Base-by-base conservation (phyloP, 2,113 vertebrate species). In the Myotis davidii region DNA sequence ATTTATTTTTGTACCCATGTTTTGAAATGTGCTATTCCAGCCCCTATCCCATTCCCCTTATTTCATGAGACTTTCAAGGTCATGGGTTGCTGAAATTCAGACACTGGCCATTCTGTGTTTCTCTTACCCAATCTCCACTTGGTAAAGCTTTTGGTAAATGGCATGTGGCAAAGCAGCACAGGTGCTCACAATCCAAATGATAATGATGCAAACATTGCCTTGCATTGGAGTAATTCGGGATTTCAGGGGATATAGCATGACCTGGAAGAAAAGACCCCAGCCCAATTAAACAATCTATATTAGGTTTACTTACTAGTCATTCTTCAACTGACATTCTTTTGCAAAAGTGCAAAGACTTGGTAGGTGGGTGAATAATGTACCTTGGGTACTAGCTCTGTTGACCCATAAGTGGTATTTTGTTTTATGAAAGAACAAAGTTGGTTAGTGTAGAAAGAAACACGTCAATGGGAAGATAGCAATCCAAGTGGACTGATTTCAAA, bases 161-260 rank as follows among this genome's bases (percentile, higher is more conserved):
- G 99, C 98, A 1, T 99, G 99, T 37, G 99, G 98, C 88, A 99
- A 96, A 0, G 99, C 99, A 98, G 99, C 99, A 94, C 98, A 99
- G 87, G 98, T 98, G 77, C 98, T 98, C 98, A 98, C 98, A 42
- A 98, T 97, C 98, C 98, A 99, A 95, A 99, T 99, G 69, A 99
- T 61, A 61, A 98, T 45, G 67, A 99, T 97, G 91, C 98, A 98
- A 67, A 99, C 95, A 29, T 98, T 97, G 92, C 98, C 98, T 96
- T 98, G 98, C 70, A 98, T 97, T 13, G 96, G 97, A 54, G 98
- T 99, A 98, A 99, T 99, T 67, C 98, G 97, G 0, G 98, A 97
- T 84, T 98, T 99, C 86, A 99, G 96, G 14, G 98, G 98, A 74
- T 99, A 98, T 96, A 99, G 98, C 82, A 99, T 98, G 18, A 99